These are phyloP conservation scores for Chelmon rostratus DNA, from an alignment of 2,797 vertebrate genomes.

Conservation along the genomic window DNA sequence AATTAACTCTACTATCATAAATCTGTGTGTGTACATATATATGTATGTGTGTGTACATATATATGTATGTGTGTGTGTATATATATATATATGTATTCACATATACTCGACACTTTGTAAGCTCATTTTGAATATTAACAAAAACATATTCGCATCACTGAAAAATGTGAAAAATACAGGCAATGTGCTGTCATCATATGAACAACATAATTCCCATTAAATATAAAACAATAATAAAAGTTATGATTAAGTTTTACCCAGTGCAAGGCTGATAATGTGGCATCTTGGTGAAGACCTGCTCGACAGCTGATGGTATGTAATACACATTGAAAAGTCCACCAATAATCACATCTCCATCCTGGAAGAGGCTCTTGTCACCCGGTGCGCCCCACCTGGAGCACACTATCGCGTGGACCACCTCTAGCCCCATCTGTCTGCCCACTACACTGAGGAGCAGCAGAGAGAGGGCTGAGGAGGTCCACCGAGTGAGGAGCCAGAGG, in stretches of 20 bases:
- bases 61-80: too few species aligned
- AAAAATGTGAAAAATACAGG: neutral
- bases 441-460: constrained; percentile 50
- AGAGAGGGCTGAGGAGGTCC: constrained; percentile 13
- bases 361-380: constrained; percentile 61
- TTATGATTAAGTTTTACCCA: constrained; percentile 61
- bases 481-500: constrained; percentile 14
- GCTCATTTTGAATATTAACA: neutral
- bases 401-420: constrained; percentile 10
- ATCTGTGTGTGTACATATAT: too few species aligned
- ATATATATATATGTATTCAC: too few species aligned
- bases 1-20: neutral
- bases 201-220: neutral
- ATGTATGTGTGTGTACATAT: too few species aligned
- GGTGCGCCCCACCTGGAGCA: constrained; percentile 64
- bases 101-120: neutral
- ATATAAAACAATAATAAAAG: neutral
- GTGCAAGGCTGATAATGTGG: constrained; percentile 69
- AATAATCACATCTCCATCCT: constrained; percentile 82
- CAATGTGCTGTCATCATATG: neutral
- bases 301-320: constrained; percentile 54
- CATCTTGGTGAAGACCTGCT: constrained; percentile 62
- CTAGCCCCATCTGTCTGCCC: constrained; percentile 31
- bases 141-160: neutral
- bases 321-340: constrained; percentile 80